phyloP scores from a whole-genome alignment of 2,113 vertebrate species.

The Bungarus multicinctus region DNA sequence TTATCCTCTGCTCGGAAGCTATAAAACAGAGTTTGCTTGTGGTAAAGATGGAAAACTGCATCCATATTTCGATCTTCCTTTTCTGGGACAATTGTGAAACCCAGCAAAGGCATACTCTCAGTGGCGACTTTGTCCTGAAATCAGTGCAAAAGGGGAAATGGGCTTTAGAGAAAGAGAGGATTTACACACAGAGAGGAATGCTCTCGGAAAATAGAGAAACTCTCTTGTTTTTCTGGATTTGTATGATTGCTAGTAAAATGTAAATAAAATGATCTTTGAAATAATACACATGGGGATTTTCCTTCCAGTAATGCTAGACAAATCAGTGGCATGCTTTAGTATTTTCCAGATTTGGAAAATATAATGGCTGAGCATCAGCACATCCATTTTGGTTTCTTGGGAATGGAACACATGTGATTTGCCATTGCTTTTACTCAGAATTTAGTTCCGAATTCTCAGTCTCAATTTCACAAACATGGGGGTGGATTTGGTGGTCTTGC shows the following conservation, averaged over 20 bases:
- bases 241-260: not conserved
- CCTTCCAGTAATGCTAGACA: not conserved
- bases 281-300: not conserved
- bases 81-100: slow-evolving; percentile 88
- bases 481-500: not conserved
- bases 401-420: not conserved
- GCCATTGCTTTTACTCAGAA: not conserved
- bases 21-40: slow-evolving; percentile 95
- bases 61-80: slow-evolving; percentile 73
- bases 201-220: not conserved
- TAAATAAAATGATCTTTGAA: not conserved
- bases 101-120: slow-evolving; percentile 92
- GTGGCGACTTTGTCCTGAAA: slow-evolving; percentile 90
- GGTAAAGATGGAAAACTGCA: slow-evolving; percentile 90
- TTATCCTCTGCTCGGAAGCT: slow-evolving; percentile 89
- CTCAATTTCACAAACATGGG: not conserved
- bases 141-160: slow-evolving; percentile 25
- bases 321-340: not conserved
- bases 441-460: not conserved
- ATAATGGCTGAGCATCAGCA: not conserved
- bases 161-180: slow-evolving; percentile 18
- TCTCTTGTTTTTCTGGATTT: not conserved
- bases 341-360: not conserved
- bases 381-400: not conserved
- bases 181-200: not conserved